A percentile compares a stretch with the other conserved stretches of the same genome.
phyloP scores from a whole-genome alignment of 2,113 vertebrate species.

The Spermophilus dauricus region DNA sequence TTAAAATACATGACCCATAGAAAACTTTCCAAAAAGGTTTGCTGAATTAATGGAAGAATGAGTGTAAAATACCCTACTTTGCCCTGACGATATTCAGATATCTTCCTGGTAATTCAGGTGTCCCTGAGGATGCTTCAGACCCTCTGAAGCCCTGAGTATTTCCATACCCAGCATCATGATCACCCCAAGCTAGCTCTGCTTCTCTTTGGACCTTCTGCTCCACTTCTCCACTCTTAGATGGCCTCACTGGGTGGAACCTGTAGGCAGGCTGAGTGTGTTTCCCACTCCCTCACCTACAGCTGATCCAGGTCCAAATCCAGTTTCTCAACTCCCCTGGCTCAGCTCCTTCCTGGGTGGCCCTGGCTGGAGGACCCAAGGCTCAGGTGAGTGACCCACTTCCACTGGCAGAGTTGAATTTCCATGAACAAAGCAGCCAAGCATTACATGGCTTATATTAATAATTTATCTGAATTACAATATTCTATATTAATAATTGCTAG shows the following conservation, averaged over 20 bases:
- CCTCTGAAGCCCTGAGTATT: accelerated
- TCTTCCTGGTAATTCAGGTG: neutral
- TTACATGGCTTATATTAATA: neutral
- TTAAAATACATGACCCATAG: neutral
- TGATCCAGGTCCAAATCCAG: neutral
- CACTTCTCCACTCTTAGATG: neutral
- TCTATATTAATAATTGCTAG: neutral
- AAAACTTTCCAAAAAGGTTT: no score
- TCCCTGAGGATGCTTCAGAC: no score
- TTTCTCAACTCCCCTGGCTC: neutral
- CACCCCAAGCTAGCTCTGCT: neutral
- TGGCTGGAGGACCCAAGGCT: no score
- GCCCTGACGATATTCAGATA: no score
- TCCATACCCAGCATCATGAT: accelerated
- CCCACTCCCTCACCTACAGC: neutral
- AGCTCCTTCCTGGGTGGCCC: no score
- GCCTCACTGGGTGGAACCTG: no score
- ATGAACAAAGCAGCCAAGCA: neutral
- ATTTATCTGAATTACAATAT: neutral
- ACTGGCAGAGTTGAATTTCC: neutral
- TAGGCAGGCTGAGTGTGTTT: no score
- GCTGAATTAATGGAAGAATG: neutral
- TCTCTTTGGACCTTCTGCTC: neutral
- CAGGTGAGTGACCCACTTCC: accelerated
- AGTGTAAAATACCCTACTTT: neutral